A percentile compares a stretch with the other conserved stretches of the same genome.
Conservation (phyloP, 2,797 vertebrate genomes). For the Enteromius viviparus region DNA sequence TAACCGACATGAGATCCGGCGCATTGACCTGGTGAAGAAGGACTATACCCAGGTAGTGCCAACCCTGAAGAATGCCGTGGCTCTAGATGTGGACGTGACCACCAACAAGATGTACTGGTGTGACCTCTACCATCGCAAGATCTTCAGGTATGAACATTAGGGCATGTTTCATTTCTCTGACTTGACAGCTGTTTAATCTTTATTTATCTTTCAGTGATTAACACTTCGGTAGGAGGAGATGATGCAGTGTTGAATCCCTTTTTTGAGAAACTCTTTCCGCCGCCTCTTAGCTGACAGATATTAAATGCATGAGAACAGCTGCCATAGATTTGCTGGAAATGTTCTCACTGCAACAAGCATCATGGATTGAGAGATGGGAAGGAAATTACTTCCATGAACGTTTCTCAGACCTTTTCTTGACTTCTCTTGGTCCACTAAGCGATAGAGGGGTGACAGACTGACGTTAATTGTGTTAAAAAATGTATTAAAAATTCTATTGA, state of each 20-base stretch:
- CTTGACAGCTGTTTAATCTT: conserved; percentile 45
- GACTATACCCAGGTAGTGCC: conserved; percentile 92
- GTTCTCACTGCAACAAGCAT: background rate
- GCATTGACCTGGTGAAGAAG: conserved; percentile 90
- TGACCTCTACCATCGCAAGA: conserved; percentile 93
- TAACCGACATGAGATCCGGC: conserved; percentile 94
- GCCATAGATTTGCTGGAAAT: conserved; percentile 2
- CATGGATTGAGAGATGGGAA: background rate
- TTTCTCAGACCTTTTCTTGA: background rate
- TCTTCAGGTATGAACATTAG: conserved; percentile 86
- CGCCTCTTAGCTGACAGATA: conserved; percentile 18
- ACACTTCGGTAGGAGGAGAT: conserved; percentile 38
- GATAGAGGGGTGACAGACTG: background rate
- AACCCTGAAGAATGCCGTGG: conserved; percentile 95
- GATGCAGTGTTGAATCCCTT: conserved; percentile 10
- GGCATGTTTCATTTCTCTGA: conserved; percentile 19
- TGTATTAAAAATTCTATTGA: no score
- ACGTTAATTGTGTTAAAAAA: background rate
- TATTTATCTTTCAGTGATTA: conserved; percentile 40
- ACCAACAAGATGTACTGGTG: conserved; percentile 98
- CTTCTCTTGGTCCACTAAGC: background rate
- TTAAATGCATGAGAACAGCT: conserved; percentile 39
- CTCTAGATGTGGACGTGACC: conserved; percentile 93
- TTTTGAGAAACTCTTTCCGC: conserved; percentile 9
- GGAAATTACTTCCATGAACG: conserved; percentile 26